Evolutionary conservation across 2,888 invertebrate genomes (phyloP).

Genomic region (Apomyelois bistriatella): DNA sequence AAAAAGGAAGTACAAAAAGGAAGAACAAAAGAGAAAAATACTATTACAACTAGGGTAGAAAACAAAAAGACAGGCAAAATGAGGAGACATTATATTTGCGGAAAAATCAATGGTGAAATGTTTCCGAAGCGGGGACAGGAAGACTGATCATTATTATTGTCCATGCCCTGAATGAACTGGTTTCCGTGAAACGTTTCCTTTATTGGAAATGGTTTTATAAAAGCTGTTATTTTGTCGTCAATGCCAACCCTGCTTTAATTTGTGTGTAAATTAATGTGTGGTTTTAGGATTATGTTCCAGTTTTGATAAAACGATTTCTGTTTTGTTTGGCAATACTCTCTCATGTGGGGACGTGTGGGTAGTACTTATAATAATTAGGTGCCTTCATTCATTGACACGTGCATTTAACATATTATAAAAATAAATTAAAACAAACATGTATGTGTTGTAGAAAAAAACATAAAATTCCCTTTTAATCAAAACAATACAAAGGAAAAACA

Average conservation of each 20-base stretch:
- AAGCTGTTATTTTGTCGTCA: conserved; percentile 65
- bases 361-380: too few relatives aligned
- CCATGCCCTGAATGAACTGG: conserved; percentile 49
- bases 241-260: conserved; percentile 41
- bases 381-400: too few relatives aligned
- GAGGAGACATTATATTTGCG: conserved; percentile 66
- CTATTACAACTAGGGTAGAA: conserved; percentile 12
- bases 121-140: conserved; percentile 68
- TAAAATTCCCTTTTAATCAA: neutral
- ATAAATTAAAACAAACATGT: too few relatives aligned
- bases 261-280: conserved; percentile 22
- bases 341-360: neutral
- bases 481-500: neutral
- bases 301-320: neutral
- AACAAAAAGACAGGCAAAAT: conserved; percentile 31
- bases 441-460: neutral
- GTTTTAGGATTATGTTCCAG: conserved; percentile 2
- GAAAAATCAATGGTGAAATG: conserved; percentile 75
- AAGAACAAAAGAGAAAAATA: neutral
- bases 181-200: conserved; percentile 55
- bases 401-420: too few relatives aligned
- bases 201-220: conserved; percentile 60
- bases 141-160: conserved; percentile 71
- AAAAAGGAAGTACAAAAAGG: too few relatives aligned
- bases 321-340: neutral